Evolutionary conservation across 1,140 invertebrate species (phyloP), one percentile per base, ranked within the genome.

Genomic region (Laupala kohalensis): DNA sequence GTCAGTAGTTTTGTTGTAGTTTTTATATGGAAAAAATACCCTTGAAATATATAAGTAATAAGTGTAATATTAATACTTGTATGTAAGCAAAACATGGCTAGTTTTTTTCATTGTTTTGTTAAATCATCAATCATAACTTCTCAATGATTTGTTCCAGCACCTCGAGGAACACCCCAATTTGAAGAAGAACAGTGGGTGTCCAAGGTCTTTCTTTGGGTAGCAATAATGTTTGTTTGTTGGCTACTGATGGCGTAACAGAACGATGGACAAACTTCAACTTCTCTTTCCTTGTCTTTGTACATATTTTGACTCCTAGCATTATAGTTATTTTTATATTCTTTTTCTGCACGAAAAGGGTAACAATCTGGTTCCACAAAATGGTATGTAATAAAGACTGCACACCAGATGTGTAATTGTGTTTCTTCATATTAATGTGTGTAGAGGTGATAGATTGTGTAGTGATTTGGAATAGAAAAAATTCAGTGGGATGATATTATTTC

Each of bases 131-230:
- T n/a, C n/a, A n/a, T n/a, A n/a, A n/a, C n/a, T n/a, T n/a, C n/a
- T n/a, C n/a, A n/a, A n/a, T n/a, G n/a, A n/a, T 53, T 74, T 77
- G 62, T 85, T 86, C 75, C 82, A 91, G 92, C 90, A 65, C 87
- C 88, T n/a, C 85, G 89, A 73, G 92, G 91, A 67, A 90, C 92
- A 6, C 88, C 90, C n/a, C 93, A 95, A 77, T 90, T 89, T 75
- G 89, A 92, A 77, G 94, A 97, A 78, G 95, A 98, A 78, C 92
- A 94, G 79, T 93, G 93, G 78, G 82, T 98, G 66, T 96, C 94
- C 0, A 94, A 95, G 84, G 84, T 97, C 75, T 98, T 98, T 83
- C 83, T 98, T 25, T 96, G 91, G 88, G 86, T 98, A 73, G 95
- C 95, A 53, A 82, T 97, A 68, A 77, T 96, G 70, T 97, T 96